A percentile compares a stretch with the other conserved stretches of the same genome.
Evolutionary conservation across 2,113 vertebrate genomes (phyloP).

Genomic region (Tringa solitaria): DNA sequence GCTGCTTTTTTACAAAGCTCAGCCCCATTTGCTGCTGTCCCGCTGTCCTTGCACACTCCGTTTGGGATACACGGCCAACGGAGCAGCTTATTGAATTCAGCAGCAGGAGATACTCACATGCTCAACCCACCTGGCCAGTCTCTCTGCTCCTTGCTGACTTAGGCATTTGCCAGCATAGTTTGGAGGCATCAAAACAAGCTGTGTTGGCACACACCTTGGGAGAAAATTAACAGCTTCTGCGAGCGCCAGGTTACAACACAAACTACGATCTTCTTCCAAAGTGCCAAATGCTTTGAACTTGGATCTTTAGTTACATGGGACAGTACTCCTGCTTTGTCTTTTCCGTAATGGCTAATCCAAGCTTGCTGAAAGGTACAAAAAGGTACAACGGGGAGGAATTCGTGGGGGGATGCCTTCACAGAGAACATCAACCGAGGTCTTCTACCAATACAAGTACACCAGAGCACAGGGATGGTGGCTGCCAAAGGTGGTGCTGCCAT

Average conservation of each 20-base stretch:
- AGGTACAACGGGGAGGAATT: neutral
- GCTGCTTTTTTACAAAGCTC: neutral
- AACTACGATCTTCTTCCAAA: neutral
- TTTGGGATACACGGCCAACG: fast-evolving
- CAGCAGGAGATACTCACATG: neutral
- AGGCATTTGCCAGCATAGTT: neutral
- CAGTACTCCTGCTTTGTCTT: neutral
- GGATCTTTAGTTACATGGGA: neutral
- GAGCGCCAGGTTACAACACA: neutral
- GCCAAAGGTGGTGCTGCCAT: neutral
- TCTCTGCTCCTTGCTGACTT: neutral
- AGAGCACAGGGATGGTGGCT: neutral
- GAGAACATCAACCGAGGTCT: neutral
- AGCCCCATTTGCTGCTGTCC: neutral
- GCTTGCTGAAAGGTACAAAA: neutral
- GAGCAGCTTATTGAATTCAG: neutral
- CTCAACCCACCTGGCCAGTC: neutral
- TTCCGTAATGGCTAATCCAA: neutral
- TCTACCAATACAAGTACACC: neutral
- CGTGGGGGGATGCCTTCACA: neutral
- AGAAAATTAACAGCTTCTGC: neutral
- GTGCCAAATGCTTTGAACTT: neutral
- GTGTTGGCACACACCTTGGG: neutral
- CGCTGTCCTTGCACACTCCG: neutral
- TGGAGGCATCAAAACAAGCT: constrained; percentile 31